Conservation (phyloP, 2,797 vertebrate species). For the Galagoides demidoff region DNA sequence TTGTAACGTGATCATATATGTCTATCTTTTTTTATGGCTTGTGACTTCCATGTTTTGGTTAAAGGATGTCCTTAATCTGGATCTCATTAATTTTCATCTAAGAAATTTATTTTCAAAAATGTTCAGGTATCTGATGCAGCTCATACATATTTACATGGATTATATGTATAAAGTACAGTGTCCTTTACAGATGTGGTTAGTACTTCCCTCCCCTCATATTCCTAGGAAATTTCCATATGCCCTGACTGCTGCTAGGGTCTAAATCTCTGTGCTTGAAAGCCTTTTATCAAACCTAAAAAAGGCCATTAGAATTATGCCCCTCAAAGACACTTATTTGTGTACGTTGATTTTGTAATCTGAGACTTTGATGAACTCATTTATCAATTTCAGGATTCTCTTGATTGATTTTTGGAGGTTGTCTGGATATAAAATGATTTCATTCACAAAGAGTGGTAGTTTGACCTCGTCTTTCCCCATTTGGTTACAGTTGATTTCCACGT, state of each 20-base stretch:
- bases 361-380: no score
- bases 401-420: no score
- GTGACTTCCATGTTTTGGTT: background rate
- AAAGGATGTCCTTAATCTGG: background rate
- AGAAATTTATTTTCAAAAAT: background rate
- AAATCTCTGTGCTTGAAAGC: background rate
- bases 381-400: no score
- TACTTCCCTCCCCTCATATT: background rate
- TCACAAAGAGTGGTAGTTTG: no score
- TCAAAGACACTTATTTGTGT: background rate
- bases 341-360: no score
- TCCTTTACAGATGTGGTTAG: background rate
- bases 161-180: background rate
- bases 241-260: background rate
- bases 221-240: background rate
- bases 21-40: background rate
- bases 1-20: background rate
- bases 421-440: no score
- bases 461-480: no score
- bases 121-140: background rate
- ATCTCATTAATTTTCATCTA: constrained; percentile 14
- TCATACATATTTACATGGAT: background rate
- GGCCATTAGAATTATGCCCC: background rate
- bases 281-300: background rate
- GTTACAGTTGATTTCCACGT: no score